Percentiles rank a stretch among this genome's conserved stretches.
phyloP scores from a whole-genome alignment of 2,113 vertebrate genomes.

The Struthidea cinerea region DNA sequence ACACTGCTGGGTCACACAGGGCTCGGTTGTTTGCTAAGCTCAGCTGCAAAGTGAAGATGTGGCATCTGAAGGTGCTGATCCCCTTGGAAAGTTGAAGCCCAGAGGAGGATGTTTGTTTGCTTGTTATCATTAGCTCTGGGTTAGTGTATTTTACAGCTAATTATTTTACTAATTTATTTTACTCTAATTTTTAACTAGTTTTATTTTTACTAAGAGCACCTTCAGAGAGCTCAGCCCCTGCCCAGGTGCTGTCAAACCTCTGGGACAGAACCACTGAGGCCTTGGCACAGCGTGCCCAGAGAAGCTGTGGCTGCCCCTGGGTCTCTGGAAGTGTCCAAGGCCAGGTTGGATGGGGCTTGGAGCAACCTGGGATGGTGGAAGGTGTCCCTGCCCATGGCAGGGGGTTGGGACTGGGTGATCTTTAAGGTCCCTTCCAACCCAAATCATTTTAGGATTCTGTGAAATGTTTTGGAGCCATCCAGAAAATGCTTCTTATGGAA shows the following conservation, averaged over 20 bases:
- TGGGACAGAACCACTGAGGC: not conserved
- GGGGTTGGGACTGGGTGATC: fast-evolving
- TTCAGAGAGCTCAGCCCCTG: not conserved
- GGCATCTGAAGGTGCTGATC: not conserved
- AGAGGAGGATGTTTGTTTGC: not conserved
- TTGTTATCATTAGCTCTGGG: not conserved
- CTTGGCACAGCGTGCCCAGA: fast-evolving
- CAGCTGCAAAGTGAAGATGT: not conserved
- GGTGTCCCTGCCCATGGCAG: not conserved
- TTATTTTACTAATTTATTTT: not conserved
- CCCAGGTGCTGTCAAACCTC: not conserved
- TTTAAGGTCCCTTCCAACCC: not conserved
- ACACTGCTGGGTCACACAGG: not conserved
- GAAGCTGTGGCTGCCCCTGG: not conserved
- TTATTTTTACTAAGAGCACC: not conserved
- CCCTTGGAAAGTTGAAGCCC: not conserved
- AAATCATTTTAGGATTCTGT: not conserved
- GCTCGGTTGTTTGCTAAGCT: not conserved
- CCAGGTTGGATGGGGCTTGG: fast-evolving
- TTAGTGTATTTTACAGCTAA: not conserved
- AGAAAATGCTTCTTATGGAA: not conserved
- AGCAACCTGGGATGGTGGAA: fast-evolving
- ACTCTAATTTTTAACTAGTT: not conserved
- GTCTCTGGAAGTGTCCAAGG: not conserved
- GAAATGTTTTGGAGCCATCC: not conserved